Evolutionary conservation across 2,797 vertebrate genomes (phyloP).

Genomic region (Artibeus lituratus): DNA sequence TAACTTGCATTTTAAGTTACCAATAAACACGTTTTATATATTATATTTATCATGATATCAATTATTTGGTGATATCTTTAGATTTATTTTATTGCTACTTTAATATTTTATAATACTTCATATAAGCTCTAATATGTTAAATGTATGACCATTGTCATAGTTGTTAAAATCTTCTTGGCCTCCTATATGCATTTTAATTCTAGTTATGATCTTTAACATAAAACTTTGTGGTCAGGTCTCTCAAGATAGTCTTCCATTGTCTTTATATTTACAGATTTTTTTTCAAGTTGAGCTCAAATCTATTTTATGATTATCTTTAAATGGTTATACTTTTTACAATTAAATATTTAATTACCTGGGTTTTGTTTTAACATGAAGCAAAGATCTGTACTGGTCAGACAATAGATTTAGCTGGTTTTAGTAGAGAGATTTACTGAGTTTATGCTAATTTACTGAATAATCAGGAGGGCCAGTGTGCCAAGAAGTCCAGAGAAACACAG

Average conservation of each 20-base stretch:
- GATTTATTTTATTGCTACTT: not conserved
- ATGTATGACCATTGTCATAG: not conserved
- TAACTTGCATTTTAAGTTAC: slow-evolving; percentile 12
- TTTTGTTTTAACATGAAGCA: not conserved
- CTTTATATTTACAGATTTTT: not conserved
- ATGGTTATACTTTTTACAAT: not conserved
- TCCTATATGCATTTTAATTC: not conserved
- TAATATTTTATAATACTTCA: not conserved
- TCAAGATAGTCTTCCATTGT: not conserved
- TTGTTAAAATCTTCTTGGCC: not conserved
- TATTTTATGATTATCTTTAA: not conserved
- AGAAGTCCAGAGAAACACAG: not conserved
- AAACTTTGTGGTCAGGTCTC: not conserved
- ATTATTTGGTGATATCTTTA: not conserved
- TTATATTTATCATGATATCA: not conserved
- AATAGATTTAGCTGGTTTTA: not conserved
- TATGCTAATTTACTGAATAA: not conserved
- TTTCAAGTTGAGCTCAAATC: not conserved
- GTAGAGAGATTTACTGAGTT: not conserved
- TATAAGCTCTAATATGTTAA: not conserved
- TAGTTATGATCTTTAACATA: not conserved
- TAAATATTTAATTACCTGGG: not conserved
- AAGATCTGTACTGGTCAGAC: not conserved
- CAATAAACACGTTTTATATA: not conserved
- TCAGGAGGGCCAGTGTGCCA: not conserved